Conservation (phyloP, 1,140 invertebrate genomes). For the Eupristina koningsbergeri region DNA sequence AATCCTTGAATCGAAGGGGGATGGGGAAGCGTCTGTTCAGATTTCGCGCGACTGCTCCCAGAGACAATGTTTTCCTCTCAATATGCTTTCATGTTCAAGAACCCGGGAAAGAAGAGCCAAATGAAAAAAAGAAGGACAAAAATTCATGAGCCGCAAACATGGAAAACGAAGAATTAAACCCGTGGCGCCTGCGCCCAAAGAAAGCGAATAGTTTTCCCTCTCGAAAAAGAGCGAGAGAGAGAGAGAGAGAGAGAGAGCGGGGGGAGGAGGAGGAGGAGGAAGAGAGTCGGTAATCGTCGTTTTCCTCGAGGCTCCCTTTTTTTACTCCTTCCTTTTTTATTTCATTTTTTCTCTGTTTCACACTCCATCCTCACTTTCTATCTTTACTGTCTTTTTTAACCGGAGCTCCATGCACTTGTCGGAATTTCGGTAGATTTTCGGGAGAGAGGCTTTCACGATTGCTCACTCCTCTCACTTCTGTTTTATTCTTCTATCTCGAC, state of each 20-base stretch:
- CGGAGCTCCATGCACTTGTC: background rate
- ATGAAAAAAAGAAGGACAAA: conserved; percentile 4
- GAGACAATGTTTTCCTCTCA: background rate
- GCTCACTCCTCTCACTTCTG: background rate
- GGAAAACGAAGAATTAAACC: conserved; percentile 30
- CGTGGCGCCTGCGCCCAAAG: background rate
- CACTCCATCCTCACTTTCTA: background rate
- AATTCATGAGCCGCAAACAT: conserved; percentile 8
- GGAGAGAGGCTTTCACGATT: background rate
- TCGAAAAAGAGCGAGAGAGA: no score
- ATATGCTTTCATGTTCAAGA: background rate
- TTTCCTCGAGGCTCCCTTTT: conserved; percentile 15
- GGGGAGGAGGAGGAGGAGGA: no score
- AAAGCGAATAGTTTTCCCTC: background rate
- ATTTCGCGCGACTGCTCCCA: background rate
- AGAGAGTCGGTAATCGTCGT: conserved; percentile 35
- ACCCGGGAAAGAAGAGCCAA: background rate
- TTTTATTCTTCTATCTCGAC: background rate
- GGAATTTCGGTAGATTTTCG: conserved; percentile 2
- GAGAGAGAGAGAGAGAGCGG: no score
- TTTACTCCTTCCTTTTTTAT: background rate
- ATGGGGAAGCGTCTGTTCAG: background rate
- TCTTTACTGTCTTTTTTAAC: background rate
- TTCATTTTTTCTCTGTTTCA: background rate
- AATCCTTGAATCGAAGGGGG: conserved; percentile 11